Evolutionary conservation across 2,113 vertebrate genomes (phyloP).

Genomic region (Anser cygnoides): DNA sequence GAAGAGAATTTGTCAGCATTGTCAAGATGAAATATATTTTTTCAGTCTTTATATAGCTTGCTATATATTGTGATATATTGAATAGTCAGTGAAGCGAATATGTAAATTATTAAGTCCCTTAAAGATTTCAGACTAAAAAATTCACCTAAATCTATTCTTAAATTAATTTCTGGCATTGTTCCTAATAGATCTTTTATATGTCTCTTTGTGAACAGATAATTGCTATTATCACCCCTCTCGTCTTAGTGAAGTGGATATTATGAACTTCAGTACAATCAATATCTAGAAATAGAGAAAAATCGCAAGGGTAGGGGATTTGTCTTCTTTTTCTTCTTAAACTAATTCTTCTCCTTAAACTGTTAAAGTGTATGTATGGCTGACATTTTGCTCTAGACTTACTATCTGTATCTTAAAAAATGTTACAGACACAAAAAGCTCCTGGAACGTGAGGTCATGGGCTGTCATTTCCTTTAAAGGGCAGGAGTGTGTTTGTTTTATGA

Average conservation of each 20-base stretch:
- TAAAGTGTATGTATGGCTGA: conserved; percentile 24
- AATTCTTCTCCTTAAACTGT: conserved; percentile 33
- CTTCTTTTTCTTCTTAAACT: neutral
- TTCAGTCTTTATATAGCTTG: neutral
- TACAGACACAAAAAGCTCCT: conserved; percentile 1
- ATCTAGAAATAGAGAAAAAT: conserved; percentile 34
- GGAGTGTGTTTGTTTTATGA: conserved; percentile 2
- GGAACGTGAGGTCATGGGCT: neutral
- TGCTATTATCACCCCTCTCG: neutral
- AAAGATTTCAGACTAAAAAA: neutral
- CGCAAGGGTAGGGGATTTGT: conserved; percentile 14
- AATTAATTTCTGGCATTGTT: conserved; percentile 1
- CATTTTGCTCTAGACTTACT: conserved; percentile 43
- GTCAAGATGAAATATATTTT: neutral
- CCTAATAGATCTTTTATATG: neutral
- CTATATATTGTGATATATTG: neutral
- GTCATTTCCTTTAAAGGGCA: conserved; percentile 35
- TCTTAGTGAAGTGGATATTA: conserved; percentile 4
- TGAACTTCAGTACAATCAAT: conserved; percentile 15
- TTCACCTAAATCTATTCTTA: neutral
- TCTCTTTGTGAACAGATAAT: conserved; percentile 28
- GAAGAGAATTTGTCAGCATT: neutral
- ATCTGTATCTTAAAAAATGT: conserved; percentile 13
- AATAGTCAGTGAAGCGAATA: neutral
- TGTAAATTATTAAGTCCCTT: neutral